Percentiles rank a stretch among this genome's conserved stretches.
Conservation (phyloP, 2,888 invertebrate genomes). For the Tanypteryx hageni region DNA sequence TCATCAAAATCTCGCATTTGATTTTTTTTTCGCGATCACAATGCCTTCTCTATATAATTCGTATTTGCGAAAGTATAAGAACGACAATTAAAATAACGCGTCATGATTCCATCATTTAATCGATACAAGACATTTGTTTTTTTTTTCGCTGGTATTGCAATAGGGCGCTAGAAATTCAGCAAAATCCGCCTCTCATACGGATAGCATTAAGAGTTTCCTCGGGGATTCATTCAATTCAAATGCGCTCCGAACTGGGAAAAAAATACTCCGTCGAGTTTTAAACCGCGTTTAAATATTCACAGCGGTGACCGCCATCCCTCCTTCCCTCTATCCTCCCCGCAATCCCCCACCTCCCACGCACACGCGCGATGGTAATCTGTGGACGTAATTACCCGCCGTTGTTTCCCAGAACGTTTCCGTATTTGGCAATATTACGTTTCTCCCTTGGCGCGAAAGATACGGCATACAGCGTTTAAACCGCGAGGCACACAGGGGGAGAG, state of each 20-base stretch:
- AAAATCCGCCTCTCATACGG: not conserved
- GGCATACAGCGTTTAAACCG: constrained; percentile 33
- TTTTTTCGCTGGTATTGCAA: too few relatives aligned
- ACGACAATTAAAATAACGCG: too few relatives aligned
- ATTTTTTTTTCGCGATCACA: too few relatives aligned
- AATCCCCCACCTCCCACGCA: not conserved
- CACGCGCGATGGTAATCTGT: constrained; percentile 41
- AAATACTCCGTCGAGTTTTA: not conserved
- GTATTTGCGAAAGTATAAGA: too few relatives aligned
- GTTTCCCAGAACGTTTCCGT: constrained; percentile 57
- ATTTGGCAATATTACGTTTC: constrained; percentile 59
- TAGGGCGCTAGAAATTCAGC: not conserved
- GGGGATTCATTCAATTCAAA: constrained; percentile 14
- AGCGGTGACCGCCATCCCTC: not conserved
- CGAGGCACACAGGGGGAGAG: not conserved
- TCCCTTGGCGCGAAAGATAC: constrained; percentile 42
- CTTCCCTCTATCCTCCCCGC: not conserved
- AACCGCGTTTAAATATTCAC: constrained; percentile 44
- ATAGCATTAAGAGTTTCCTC: not conserved
- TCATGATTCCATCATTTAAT: too few relatives aligned
- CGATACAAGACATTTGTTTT: too few relatives aligned
- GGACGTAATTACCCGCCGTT: constrained; percentile 46
- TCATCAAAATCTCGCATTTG: too few relatives aligned
- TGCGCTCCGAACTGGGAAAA: constrained; percentile 12
- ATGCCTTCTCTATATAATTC: too few relatives aligned